These are phyloP conservation scores for Mixornis gularis DNA, from an alignment of 2,113 vertebrate species.

Conservation along the genomic window DNA sequence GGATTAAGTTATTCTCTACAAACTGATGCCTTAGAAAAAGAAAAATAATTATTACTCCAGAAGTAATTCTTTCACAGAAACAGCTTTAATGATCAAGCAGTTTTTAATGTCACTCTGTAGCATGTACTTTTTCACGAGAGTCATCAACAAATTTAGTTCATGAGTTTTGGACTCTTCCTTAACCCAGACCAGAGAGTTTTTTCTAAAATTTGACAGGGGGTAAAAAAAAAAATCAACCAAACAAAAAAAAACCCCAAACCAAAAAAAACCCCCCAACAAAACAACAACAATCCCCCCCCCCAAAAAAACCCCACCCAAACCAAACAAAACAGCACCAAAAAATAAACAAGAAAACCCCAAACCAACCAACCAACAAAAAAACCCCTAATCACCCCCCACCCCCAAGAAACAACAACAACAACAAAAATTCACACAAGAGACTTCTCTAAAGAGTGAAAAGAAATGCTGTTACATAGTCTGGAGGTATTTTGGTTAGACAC, in stretches of 20 bases:
- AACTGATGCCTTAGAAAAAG: conserved; percentile 88
- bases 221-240: not conserved
- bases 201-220: not conserved
- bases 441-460: not conserved
- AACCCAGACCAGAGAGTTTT: not conserved
- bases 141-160: not conserved
- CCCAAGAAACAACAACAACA: not conserved
- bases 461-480: not conserved
- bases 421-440: not conserved
- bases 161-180: not conserved
- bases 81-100: not conserved
- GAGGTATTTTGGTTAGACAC: not conserved
- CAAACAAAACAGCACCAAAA: not conserved
- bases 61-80: not conserved
- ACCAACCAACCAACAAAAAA: not conserved
- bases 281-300: not conserved
- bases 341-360: not conserved
- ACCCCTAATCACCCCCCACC: rapidly evolving
- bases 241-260: not conserved
- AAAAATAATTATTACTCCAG: not conserved
- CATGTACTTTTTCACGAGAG: not conserved
- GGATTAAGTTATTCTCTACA: conserved; percentile 98
- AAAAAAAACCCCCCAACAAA: not conserved
- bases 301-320: not conserved
- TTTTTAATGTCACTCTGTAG: not conserved